Percentiles rank a stretch among this genome's conserved stretches.
These are phyloP conservation scores for Musca vetustissima DNA, from an alignment of 1,140 invertebrate species.

Conservation along the genomic window DNA sequence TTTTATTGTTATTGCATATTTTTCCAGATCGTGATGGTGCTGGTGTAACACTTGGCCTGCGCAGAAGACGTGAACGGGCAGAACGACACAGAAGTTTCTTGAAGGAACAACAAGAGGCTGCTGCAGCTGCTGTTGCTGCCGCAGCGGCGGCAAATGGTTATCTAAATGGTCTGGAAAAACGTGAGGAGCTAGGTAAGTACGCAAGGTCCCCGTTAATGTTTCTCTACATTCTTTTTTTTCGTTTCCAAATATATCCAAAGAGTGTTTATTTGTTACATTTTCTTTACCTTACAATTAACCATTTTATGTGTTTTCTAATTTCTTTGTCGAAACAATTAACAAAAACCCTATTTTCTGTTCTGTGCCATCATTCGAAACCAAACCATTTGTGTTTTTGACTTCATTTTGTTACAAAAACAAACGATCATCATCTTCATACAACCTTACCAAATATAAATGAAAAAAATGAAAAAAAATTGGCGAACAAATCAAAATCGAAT, in stretches of 20 bases:
- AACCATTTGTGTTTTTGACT: neutral
- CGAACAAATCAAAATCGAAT: too few relatives aligned
- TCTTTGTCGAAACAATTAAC: neutral
- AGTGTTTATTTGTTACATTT: too few relatives aligned
- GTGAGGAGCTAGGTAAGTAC: constrained; percentile 56
- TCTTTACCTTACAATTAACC: too few relatives aligned
- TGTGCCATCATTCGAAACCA: neutral
- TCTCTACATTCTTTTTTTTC: too few relatives aligned
- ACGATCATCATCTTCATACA: too few relatives aligned
- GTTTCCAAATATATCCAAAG: too few relatives aligned
- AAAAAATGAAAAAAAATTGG: too few relatives aligned
- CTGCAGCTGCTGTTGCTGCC: constrained; percentile 59
- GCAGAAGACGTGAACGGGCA: constrained; percentile 72
- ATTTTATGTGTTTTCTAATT: neutral
- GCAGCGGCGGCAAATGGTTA: constrained; percentile 30
- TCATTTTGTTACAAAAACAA: neutral
- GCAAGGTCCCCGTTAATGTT: neutral
- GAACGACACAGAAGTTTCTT: constrained; percentile 80
- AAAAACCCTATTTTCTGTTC: neutral
- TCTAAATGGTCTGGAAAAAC: constrained; percentile 45
- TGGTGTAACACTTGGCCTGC: constrained; percentile 74
- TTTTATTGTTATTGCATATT: neutral
- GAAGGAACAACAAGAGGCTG: constrained; percentile 74
- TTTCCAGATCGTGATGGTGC: constrained; percentile 41
- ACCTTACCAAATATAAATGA: too few relatives aligned